Evolutionary conservation across 1,140 invertebrate genomes (phyloP), one percentile per base, ranked within the genome.

Genomic region (Dendroctonus ponderosae): DNA sequence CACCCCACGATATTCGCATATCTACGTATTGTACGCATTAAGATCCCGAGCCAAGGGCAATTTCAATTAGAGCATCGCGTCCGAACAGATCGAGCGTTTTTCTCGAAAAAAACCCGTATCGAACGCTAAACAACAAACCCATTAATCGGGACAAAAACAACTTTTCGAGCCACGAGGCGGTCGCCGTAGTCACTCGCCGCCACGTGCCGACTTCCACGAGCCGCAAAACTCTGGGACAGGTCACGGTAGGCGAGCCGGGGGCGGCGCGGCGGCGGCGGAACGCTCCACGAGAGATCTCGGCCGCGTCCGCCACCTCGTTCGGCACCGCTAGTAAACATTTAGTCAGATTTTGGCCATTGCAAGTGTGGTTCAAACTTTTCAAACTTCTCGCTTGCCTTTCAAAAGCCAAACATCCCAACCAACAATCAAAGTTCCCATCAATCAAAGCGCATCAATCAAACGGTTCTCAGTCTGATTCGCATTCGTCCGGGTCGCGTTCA

Each of bases 131-230:
- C 26, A 56, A 56, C 53, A 41, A 51, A 51, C 9, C 50, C 11
- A 51, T 51, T 51, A 51, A 51, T 11, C 50, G 9, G 57, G 43
- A 50, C 5, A 52, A 60, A 67, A 67, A 67, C 65, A 67, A 67
- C 49, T 57, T 65, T 59, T 48, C 54, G 5, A 43, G 57, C 26
- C 48, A 52, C 40, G 57, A 68, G 64, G 48, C 56, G 70, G 71
- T 71, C 53, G 46, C 75, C 74, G 53, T 62, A 73, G 77, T 78
- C 41, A 44, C 64, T 71, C 72, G 76, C 77, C 77, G 77, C 77
- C 77, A 78, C 77, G 77, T 78, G 77, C 65, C 68, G 14, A 42
- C 64, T 49, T 66, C 69, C 73, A 75, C 75, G 71, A 73, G 73
- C 70, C 58, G 67, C 71, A 50, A 68, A 63, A 73, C 74, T 71